These are phyloP conservation scores for Cyrtorhinus lividipennis DNA, from an alignment of 1,140 invertebrate genomes.

Conservation along the genomic window DNA sequence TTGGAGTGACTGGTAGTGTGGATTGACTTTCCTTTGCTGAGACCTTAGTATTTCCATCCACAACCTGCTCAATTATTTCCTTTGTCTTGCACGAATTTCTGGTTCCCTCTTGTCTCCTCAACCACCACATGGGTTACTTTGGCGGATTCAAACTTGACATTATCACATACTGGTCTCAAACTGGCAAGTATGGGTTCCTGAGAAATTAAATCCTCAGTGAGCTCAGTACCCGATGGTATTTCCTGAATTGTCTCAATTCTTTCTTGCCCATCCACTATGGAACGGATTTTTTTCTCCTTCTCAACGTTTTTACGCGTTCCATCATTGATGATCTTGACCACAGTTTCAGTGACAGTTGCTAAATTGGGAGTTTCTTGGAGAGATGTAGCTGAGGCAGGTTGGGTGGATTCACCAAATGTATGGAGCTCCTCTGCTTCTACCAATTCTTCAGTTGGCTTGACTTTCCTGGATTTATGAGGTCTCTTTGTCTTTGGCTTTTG, in stretches of 20 bases:
- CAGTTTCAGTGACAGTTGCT: neutral
- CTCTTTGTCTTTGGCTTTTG: neutral
- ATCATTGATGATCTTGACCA: too few species aligned
- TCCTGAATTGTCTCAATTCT: conserved; percentile 26
- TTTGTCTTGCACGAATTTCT: conserved; percentile 3
- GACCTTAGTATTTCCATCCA: conserved; percentile 19
- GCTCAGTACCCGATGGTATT: conserved; percentile 14
- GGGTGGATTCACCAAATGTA: too few species aligned
- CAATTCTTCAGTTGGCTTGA: too few species aligned
- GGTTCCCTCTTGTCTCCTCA: neutral
- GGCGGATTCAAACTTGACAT: neutral
- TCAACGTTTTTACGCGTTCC: conserved; percentile 5
- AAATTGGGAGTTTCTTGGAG: neutral
- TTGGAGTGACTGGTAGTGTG: neutral
- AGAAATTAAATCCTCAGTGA: conserved; percentile 11
- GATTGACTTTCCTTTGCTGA: neutral
- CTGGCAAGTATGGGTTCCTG: neutral
- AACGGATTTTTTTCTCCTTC: neutral
- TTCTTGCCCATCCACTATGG: too few species aligned
- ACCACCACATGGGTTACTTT: neutral
- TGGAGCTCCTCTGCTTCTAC: too few species aligned
- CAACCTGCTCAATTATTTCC: conserved; percentile 18
- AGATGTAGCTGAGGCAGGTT: too few species aligned
- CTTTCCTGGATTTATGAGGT: neutral
- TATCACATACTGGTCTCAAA: neutral